Base-by-base conservation (phyloP, 2,888 invertebrate species). In the Standfussiana lucernea region DNA sequence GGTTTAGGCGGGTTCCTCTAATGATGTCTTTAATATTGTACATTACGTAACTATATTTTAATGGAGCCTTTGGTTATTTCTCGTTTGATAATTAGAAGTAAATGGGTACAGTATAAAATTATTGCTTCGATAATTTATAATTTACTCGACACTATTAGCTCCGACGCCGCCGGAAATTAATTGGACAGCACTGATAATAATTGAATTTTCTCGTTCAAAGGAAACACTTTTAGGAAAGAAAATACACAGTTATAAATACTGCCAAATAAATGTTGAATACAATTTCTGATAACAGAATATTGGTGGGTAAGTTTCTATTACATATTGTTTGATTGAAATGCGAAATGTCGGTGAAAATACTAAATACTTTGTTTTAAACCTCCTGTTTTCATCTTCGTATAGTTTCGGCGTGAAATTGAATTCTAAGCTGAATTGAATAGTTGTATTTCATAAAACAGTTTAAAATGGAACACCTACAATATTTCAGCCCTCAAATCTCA, bases 401-500 rank as follows among this genome's bases (percentile, higher is more conserved):
- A 37, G 69, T 37, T 77, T 35, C 50, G 47, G 47, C 45, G 62
- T 62, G 45, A 71, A 88, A 89, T 89, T 89, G 84, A 86, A 89
- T 88, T 90, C 64, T 73, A 80, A 77, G 64, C 75, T 72, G 72
- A 86, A 90, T 91, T 88, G 83, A 88, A 88, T 88, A 87, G 87
- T 88, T 88, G 91, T 92, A 92, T 94, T 93, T 95, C 95, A 95
- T 95, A 94, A 93, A 95, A 93, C 93, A 94, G 93, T 96, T 96
- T 95, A 92, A 95, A 96, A 94, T 92, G 93, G 95, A 94, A 95
- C 95, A 95, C 94, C 95, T 96, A 95, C 94, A 96, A 96, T 96
- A 96, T 96, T 96, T 96, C 94, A 96, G 94, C 93, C 94, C 95
- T 96, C 96, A 96, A 96, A 96, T 96, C 96, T 96, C 96, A 95